These are phyloP conservation scores for Leucophenga varia DNA, from an alignment of 1,140 invertebrate genomes.

Conservation along the genomic window DNA sequence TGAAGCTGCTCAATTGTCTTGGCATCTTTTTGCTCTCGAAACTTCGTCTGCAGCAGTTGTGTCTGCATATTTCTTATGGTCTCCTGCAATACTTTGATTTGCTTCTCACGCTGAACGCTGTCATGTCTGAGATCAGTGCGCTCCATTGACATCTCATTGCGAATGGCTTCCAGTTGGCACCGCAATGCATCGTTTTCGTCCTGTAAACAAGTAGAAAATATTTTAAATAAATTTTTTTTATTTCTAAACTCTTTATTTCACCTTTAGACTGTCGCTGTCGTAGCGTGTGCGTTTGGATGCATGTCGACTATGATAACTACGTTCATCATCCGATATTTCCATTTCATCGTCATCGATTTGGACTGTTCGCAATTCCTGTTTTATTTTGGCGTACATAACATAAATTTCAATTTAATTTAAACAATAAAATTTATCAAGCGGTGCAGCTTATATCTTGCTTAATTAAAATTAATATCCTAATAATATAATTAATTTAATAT, in stretches of 20 bases:
- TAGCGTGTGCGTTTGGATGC: slow-evolving; percentile 38
- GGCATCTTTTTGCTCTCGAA: slow-evolving; percentile 66
- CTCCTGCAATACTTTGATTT: slow-evolving; percentile 64
- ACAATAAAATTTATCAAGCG: too few relatives aligned
- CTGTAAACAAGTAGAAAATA: slow-evolving; percentile 51
- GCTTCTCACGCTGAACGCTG: slow-evolving; percentile 57
- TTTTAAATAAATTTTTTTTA: too few relatives aligned
- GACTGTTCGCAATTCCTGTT: slow-evolving; percentile 77
- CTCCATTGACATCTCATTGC: slow-evolving; percentile 81
- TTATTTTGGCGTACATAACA: too few relatives aligned
- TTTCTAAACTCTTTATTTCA: too few relatives aligned
- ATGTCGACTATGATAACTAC: slow-evolving; percentile 42
- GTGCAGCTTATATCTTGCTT: too few relatives aligned
- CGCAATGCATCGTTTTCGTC: slow-evolving; percentile 86
- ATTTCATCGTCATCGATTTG: slow-evolving; percentile 68
- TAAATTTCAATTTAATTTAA: too few relatives aligned
- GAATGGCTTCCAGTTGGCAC: slow-evolving; percentile 91
- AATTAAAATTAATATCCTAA: too few relatives aligned
- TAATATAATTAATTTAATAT: too few relatives aligned
- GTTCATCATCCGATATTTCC: slow-evolving; percentile 57
- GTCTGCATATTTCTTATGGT: slow-evolving; percentile 80
- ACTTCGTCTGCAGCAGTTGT: slow-evolving; percentile 67
- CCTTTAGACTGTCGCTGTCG: slow-evolving; percentile 49
- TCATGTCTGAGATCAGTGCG: slow-evolving; percentile 65
- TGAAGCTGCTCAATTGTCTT: slow-evolving; percentile 64